A percentile compares a stretch with the other conserved stretches of the same genome.
These are phyloP conservation scores for Neuroterus valhalla DNA, from an alignment of 1,140 invertebrate species.

Conservation along the genomic window DNA sequence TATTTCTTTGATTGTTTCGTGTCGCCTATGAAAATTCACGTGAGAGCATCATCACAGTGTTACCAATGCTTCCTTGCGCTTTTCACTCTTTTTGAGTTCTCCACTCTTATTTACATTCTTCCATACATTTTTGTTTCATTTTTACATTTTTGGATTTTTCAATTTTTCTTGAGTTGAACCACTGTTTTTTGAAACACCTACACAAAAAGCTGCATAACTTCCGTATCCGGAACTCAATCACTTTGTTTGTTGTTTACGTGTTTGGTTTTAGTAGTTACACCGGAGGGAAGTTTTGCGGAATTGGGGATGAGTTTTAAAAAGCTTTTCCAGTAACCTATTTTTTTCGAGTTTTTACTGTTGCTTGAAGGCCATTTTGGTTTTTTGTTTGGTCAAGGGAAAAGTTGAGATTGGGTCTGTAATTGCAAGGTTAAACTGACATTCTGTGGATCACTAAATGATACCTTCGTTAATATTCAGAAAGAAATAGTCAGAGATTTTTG, in stretches of 20 bases:
- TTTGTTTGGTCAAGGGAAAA: background rate
- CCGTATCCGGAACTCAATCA: background rate
- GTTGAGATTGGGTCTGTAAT: background rate
- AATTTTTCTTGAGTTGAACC: slow-evolving; percentile 23
- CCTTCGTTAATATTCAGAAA: background rate
- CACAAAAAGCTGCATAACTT: slow-evolving; percentile 7
- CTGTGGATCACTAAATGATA: background rate
- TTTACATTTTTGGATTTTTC: background rate
- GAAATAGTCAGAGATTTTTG: too few species aligned
- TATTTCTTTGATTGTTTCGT: slow-evolving; percentile 68
- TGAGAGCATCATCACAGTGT: slow-evolving; percentile 54
- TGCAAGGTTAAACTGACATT: background rate
- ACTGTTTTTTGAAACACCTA: slow-evolving; percentile 35
- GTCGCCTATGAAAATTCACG: slow-evolving; percentile 61
- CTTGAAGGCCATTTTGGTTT: background rate
- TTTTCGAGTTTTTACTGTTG: background rate
- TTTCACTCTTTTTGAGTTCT: slow-evolving; percentile 33
- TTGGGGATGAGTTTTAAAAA: background rate
- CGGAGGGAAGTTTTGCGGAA: background rate
- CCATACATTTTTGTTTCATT: background rate
- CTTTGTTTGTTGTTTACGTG: slow-evolving; percentile 9
- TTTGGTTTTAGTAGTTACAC: slow-evolving; percentile 16
- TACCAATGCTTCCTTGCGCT: slow-evolving; percentile 37
- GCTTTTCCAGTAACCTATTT: background rate
- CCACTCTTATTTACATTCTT: background rate